These are phyloP conservation scores for Edolisoma coerulescens DNA, from an alignment of 2,113 vertebrate genomes.

Conservation along the genomic window DNA sequence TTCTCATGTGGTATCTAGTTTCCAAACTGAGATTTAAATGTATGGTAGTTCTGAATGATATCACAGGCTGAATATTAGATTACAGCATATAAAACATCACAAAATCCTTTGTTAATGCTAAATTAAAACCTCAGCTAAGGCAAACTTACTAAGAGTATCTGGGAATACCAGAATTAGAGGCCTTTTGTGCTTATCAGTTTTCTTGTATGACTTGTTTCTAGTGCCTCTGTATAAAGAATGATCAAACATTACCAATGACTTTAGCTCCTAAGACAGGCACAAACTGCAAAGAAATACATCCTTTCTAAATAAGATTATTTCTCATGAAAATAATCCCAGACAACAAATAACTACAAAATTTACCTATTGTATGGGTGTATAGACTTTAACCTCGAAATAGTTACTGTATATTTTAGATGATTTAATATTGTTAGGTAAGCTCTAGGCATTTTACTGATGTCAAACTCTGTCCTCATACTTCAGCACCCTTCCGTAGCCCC, in stretches of 20 bases:
- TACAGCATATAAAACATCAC: conserved; percentile 64
- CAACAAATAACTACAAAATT: not conserved
- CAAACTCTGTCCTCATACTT: not conserved
- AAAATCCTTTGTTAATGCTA: conserved; percentile 70
- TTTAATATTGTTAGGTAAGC: not conserved
- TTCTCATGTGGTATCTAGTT: conserved; percentile 62
- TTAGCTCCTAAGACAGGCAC: not conserved
- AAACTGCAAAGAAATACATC: not conserved
- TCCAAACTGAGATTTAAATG: conserved; percentile 67
- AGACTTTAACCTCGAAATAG: not conserved
- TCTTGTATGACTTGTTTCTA: conserved; percentile 16
- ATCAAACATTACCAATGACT: conserved; percentile 38
- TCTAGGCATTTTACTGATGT: not conserved
- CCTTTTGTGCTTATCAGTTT: conserved; percentile 10
- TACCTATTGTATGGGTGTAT: not conserved
- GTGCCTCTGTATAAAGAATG: not conserved
- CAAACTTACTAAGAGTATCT: conserved; percentile 50
- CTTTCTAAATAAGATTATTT: conserved; percentile 15
- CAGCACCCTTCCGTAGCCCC: not conserved
- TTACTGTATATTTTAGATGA: not conserved
- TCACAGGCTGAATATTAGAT: conserved; percentile 68
- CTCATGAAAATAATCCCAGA: not conserved
- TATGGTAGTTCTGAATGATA: conserved; percentile 63
- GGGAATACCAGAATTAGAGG: conserved; percentile 35
- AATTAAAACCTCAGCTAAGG: conserved; percentile 61